A percentile compares a stretch with the other conserved stretches of the same genome.
Evolutionary conservation across 2,888 invertebrate genomes (phyloP).

Genomic region (Rhimphoctona megacephalus): DNA sequence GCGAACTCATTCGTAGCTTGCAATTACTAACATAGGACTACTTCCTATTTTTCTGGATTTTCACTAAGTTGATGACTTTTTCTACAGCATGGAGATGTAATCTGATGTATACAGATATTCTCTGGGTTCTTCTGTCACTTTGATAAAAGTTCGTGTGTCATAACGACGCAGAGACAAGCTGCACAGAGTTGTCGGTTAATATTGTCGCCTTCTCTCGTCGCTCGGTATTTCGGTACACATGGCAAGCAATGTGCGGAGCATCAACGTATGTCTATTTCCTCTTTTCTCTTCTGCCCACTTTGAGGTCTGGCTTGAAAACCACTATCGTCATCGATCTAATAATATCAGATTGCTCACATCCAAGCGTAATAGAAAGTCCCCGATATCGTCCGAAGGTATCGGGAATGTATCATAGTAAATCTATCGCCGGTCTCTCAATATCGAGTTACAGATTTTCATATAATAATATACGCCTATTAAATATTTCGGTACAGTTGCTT

Average conservation of each 20-base stretch:
- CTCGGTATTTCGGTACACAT: background rate
- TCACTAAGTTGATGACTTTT: background rate
- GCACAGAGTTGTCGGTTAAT: constrained; percentile 53
- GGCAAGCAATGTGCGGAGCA: constrained; percentile 2
- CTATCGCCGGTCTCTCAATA: constrained; percentile 40
- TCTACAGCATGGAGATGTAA: background rate
- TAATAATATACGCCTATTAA: background rate
- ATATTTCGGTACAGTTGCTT: background rate
- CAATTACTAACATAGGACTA: background rate
- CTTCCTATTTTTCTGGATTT: background rate
- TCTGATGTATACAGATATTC: background rate
- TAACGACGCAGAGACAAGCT: constrained; percentile 1
- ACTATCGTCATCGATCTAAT: constrained; percentile 26
- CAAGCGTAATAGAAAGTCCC: background rate
- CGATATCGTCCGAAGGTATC: no score
- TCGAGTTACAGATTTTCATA: constrained; percentile 37
- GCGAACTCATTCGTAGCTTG: background rate
- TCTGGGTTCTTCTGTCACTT: background rate
- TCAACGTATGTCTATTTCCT: constrained; percentile 18
- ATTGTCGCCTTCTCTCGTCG: constrained; percentile 42
- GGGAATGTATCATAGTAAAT: background rate
- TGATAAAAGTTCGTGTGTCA: constrained; percentile 13
- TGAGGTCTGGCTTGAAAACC: constrained; percentile 22
- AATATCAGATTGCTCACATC: constrained; percentile 17
- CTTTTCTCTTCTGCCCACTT: constrained; percentile 31